phyloP scores from a whole-genome alignment of 2,113 vertebrate genomes.

The Strix aluco region DNA sequence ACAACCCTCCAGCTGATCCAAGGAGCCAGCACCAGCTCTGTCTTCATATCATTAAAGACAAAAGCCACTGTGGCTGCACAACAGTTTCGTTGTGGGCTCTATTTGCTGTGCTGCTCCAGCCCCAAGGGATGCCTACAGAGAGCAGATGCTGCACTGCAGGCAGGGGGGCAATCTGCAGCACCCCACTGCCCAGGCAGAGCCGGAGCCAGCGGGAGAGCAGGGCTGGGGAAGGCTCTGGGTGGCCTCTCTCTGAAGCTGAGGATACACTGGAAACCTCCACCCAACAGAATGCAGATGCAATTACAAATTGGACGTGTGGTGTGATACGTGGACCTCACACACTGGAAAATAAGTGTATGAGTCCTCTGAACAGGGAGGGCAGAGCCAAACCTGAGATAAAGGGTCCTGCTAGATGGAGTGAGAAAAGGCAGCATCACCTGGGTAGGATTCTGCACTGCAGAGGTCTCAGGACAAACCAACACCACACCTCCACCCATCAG shows the following conservation, averaged over 20 bases:
- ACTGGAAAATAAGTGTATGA: accelerated
- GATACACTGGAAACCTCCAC: not conserved
- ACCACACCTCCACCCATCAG: not conserved
- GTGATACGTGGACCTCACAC: not conserved
- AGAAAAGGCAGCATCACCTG: not conserved
- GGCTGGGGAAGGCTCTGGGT: not conserved
- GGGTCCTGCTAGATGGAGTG: not conserved
- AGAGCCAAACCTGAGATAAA: not conserved
- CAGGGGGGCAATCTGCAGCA: not conserved
- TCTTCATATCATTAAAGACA: not conserved
- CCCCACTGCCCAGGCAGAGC: not conserved
- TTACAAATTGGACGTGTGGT: not conserved
- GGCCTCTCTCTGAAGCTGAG: not conserved
- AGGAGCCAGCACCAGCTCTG: not conserved
- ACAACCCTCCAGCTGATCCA: not conserved
- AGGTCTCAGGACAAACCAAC: not conserved
- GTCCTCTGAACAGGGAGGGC: not conserved
- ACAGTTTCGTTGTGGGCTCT: not conserved
- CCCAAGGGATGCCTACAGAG: not conserved
- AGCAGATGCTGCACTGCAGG: not conserved
- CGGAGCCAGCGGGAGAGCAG: not conserved
- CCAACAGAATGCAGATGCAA: not conserved
- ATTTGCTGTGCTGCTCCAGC: not conserved
- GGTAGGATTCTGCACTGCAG: not conserved
- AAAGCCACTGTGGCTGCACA: not conserved